phyloP scores from a whole-genome alignment of 2,888 invertebrate genomes.

The Andrena dorsata region DNA sequence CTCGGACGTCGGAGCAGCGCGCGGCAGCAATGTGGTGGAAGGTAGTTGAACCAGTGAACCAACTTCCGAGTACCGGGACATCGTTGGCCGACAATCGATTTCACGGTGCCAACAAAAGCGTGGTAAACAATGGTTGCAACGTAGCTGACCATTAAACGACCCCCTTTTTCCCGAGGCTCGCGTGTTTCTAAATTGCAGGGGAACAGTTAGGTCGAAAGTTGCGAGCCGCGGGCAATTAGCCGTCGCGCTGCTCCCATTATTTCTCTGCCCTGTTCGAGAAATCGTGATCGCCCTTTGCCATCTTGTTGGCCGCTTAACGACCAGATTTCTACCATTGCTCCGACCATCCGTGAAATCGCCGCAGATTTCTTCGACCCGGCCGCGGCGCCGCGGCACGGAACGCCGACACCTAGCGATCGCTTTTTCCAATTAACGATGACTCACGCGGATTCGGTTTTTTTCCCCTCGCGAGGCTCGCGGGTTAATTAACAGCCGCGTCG shows the following conservation, averaged over 20 bases:
- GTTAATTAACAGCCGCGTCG: constrained; percentile 58
- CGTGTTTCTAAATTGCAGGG: constrained; percentile 11
- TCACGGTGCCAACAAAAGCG: constrained; percentile 10
- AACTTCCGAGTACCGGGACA: constrained; percentile 14
- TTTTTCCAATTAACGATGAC: constrained; percentile 39
- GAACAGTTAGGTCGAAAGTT: background rate
- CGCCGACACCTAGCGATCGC: background rate
- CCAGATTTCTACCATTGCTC: background rate
- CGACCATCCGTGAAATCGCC: constrained; percentile 23
- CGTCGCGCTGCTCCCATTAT: constrained; percentile 19
- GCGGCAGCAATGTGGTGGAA: background rate
- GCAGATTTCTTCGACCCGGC: background rate
- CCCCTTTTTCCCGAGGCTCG: background rate
- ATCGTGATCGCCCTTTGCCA: constrained; percentile 14
- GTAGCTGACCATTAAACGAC: constrained; percentile 5
- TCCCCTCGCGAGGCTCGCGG: background rate
- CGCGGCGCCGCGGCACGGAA: background rate
- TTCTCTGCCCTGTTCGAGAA: constrained; percentile 29
- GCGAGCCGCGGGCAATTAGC: constrained; percentile 12
- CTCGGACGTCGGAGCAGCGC: too few species aligned
- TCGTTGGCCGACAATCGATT: background rate
- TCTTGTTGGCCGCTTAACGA: constrained; percentile 11
- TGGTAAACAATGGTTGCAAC: background rate
- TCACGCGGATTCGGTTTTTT: constrained; percentile 4
- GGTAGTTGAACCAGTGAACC: constrained; percentile 15